Conservation (phyloP, 1,140 invertebrate genomes). For the Conopomorpha cramerella region DNA sequence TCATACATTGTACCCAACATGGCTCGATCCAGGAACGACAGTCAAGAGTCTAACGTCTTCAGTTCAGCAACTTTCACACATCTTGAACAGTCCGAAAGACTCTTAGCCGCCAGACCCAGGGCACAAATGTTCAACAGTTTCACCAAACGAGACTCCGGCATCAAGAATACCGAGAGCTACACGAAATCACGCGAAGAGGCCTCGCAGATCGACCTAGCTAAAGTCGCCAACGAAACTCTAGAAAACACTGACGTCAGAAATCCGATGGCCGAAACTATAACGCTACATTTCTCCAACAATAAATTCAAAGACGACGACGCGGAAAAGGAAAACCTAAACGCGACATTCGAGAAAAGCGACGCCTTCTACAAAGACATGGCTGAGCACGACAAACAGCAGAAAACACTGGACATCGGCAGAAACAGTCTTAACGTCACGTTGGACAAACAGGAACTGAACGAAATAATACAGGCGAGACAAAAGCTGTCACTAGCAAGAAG, state of each 20-base stretch:
- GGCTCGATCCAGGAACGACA: slow-evolving; percentile 25
- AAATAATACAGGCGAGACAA: slow-evolving; percentile 47
- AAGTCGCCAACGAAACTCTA: slow-evolving; percentile 22
- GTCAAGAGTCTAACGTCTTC: slow-evolving; percentile 45
- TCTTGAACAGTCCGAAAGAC: slow-evolving; percentile 39
- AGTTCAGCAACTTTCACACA: slow-evolving; percentile 54
- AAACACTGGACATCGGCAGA: slow-evolving; percentile 21
- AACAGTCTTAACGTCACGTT: slow-evolving; percentile 46
- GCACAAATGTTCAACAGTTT: slow-evolving; percentile 36
- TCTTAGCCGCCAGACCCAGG: slow-evolving; percentile 33
- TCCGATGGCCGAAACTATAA: slow-evolving; percentile 46
- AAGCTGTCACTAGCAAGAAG: slow-evolving; percentile 43
- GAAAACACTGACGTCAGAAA: too few relatives aligned
- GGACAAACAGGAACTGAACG: slow-evolving; percentile 49
- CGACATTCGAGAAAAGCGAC: slow-evolving; percentile 37
- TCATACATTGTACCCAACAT: slow-evolving; percentile 42
- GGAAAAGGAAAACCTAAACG: slow-evolving; percentile 42
- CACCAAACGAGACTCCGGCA: slow-evolving; percentile 29
- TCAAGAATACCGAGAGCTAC: slow-evolving; percentile 38
- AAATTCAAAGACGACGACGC: slow-evolving; percentile 31
- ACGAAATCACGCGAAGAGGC: slow-evolving; percentile 41
- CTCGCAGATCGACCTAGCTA: slow-evolving; percentile 41
- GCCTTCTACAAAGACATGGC: slow-evolving; percentile 47
- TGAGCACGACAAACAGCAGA: slow-evolving; percentile 19
- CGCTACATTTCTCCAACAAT: slow-evolving; percentile 38